phyloP scores from a whole-genome alignment of 2,113 vertebrate species.

The Dromaius novaehollandiae region DNA sequence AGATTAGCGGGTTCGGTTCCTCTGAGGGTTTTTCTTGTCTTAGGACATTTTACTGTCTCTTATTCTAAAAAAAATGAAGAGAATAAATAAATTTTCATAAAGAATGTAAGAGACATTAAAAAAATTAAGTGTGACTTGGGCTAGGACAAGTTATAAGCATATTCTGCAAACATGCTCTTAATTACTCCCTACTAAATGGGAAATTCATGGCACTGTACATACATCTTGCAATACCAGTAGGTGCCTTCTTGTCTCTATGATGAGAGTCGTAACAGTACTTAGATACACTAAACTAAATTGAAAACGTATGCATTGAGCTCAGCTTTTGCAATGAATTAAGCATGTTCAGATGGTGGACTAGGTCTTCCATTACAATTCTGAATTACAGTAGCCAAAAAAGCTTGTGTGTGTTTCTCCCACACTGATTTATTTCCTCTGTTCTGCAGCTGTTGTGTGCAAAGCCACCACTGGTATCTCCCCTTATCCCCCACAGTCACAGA shows the following conservation, averaged over 20 bases:
- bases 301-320: neutral
- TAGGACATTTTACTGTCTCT: neutral
- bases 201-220: neutral
- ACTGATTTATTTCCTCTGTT: neutral
- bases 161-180: neutral
- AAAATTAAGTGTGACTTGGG: neutral
- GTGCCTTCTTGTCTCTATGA: neutral
- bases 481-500: neutral
- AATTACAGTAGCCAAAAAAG: neutral
- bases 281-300: neutral
- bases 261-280: neutral
- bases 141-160: neutral
- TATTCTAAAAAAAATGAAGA: neutral
- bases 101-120: neutral
- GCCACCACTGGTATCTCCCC: neutral
- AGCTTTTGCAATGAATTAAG: constrained; percentile 24
- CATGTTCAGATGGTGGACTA: neutral
- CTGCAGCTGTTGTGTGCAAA: neutral
- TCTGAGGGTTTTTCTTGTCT: neutral
- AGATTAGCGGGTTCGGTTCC: neutral
- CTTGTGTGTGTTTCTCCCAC: neutral
- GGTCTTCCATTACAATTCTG: constrained; percentile 5
- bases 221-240: neutral
- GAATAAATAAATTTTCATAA: neutral
- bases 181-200: neutral